Conservation (phyloP, 2,888 invertebrate species). For the Salpingus planirostris region DNA sequence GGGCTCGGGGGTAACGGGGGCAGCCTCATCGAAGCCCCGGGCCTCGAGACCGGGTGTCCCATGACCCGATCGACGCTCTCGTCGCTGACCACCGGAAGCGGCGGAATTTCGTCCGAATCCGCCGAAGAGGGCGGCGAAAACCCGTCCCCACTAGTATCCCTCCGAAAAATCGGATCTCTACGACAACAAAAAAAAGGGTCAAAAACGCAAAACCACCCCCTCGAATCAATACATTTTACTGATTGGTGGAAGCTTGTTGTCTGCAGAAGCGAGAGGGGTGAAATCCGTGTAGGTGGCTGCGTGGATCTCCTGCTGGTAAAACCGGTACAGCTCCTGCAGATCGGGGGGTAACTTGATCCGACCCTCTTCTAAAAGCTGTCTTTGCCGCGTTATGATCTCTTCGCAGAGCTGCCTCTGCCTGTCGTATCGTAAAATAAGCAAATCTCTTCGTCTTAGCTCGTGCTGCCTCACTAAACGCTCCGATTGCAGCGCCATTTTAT, state of each 20-base stretch:
- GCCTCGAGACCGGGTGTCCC: conserved; percentile 38
- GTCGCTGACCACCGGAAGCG: conserved; percentile 26
- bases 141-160: conserved; percentile 27
- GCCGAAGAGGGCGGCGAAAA: conserved; percentile 37
- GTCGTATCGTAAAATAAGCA: conserved; percentile 73
- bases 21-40: conserved; percentile 33
- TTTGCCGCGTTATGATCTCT: conserved; percentile 83
- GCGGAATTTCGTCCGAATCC: conserved; percentile 31
- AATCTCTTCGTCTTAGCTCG: conserved; percentile 74
- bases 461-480: conserved; percentile 78
- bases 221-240: conserved; percentile 45
- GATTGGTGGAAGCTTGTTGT: conserved; percentile 56
- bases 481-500: conserved; percentile 86
- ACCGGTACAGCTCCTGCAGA: conserved; percentile 67
- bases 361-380: conserved; percentile 73
- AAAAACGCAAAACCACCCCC: no score
- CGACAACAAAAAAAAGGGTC: conserved; percentile 32
- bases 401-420: conserved; percentile 80
- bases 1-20: conserved; percentile 39
- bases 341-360: conserved; percentile 64
- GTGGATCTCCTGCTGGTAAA: conserved; percentile 83
- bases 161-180: conserved; percentile 36
- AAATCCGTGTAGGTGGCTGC: conserved; percentile 66
- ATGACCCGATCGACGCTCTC: conserved; percentile 37
- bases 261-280: conserved; percentile 48